phyloP scores from a whole-genome alignment of 1,140 invertebrate genomes.

The Papilio machaon region DNA sequence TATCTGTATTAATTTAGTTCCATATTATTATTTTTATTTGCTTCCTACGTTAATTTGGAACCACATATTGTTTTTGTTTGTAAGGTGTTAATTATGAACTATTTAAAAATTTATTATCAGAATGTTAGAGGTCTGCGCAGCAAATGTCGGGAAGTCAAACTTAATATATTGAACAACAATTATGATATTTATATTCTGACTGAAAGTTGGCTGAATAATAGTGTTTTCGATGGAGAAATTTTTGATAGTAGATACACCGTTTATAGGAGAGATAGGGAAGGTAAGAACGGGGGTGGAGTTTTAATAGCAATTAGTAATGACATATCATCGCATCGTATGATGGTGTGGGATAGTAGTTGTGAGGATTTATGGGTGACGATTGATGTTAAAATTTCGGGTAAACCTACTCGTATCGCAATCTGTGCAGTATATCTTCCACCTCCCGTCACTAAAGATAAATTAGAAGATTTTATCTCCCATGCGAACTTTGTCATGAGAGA shows the following conservation, averaged over 20 bases:
- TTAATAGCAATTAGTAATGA: constrained; percentile 36
- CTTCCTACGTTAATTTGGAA: not conserved
- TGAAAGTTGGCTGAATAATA: constrained; percentile 33
- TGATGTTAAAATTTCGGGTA: constrained; percentile 4
- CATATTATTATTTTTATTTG: not conserved
- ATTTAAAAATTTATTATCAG: constrained; percentile 38
- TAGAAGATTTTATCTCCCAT: constrained; percentile 26
- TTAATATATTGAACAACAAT: constrained; percentile 27
- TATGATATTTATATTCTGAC: constrained; percentile 32
- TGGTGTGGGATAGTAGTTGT: constrained; percentile 37
- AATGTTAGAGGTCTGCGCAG: constrained; percentile 38
- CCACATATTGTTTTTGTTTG: not conserved
- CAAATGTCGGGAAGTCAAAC: constrained; percentile 27
- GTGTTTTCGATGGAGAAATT: constrained; percentile 21
- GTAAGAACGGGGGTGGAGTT: constrained; percentile 37
- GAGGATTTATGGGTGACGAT: constrained; percentile 39
- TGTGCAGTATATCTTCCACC: constrained; percentile 38
- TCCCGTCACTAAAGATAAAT: constrained; percentile 31
- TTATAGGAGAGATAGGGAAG: constrained; percentile 39
- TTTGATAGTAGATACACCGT: constrained; percentile 36
- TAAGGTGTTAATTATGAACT: not conserved
- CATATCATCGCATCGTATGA: constrained; percentile 16
- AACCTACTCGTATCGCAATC: not conserved
- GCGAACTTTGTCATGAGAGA: not conserved
- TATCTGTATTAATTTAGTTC: not conserved